Evolutionary conservation across 2,113 vertebrate species (phyloP), one percentile per base, ranked within the genome.

Genomic region (Danionella cerebrum): DNA sequence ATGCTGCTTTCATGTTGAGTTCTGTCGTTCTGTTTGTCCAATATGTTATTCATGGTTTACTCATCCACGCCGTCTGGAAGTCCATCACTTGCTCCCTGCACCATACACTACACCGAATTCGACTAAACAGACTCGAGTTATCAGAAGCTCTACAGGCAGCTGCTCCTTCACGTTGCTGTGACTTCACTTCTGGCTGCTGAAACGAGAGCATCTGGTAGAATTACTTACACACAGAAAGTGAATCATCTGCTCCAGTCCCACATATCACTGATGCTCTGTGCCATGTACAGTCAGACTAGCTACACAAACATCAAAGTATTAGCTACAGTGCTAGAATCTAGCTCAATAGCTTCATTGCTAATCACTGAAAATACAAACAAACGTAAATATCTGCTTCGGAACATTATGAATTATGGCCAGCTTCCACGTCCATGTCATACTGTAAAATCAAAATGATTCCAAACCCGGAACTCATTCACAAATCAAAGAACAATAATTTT

Each of bases 201-300:
- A 73, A 67, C 47, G 16, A 12, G 38, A 16, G 47, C 65, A 73
- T 73, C 65, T 73, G 71, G 55, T 72, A 25, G 16, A 29, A 72
- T 36, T 58, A 51, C 64, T 72, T 62, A 24, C 51, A 60, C 67
- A 69, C 33, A 11, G 42, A 55, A 14, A 55, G 38, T 14, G 1
- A n/a, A 7, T 52, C 55, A 18, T 9, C 27, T 6, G 6, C 36
- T 41, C 48, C 55, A 39, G 48, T 65, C 50, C 63, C 58, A 63
- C 58, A 9, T 21, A 13, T 38, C 42, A 12, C 41, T 54, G 14
- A 47, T 44, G 50, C 29, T 48, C 41, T 48, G 5, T 16, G 12
- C 1, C 14, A 5, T 27, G 42, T 29, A 31, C 42, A 19, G 25
- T 44, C 57, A 60, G 38, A 44, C 44, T 60, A 60, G 29, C n/a